Evolutionary conservation across 2,797 vertebrate genomes (phyloP).

Genomic region (Epinephelus coioides): DNA sequence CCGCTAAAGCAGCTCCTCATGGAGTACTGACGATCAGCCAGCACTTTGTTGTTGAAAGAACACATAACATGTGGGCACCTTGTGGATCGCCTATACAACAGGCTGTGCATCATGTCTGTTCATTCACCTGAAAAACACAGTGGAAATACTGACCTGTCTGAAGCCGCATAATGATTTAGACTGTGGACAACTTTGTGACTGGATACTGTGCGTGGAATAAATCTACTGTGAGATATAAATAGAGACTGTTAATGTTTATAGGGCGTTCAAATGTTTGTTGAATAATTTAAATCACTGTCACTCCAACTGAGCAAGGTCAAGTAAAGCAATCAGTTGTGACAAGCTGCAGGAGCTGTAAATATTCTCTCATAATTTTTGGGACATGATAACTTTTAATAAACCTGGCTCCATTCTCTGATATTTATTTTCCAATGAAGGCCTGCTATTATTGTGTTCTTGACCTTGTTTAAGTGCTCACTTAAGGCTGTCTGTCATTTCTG

Average conservation of each 20-base stretch:
- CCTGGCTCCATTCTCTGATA: not conserved
- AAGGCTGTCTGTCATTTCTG: not conserved
- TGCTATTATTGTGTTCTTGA: not conserved
- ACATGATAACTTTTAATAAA: slow-evolving; percentile 21
- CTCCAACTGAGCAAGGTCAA: slow-evolving; percentile 19
- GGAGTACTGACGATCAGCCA: slow-evolving; percentile 70
- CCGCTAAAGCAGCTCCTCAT: slow-evolving; percentile 63
- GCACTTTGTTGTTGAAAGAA: slow-evolving; percentile 67
- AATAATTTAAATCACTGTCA: not conserved
- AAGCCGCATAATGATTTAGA: slow-evolving; percentile 37
- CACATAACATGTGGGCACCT: slow-evolving; percentile 47
- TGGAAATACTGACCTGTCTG: slow-evolving; percentile 36
- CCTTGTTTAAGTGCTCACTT: slow-evolving; percentile 28
- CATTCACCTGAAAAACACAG: slow-evolving; percentile 46
- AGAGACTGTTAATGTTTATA: not conserved
- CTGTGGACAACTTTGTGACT: slow-evolving; percentile 2
- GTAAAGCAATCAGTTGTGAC: slow-evolving; percentile 9
- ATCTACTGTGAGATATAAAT: not conserved
- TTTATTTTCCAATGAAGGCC: slow-evolving; percentile 3
- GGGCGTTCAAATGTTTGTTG: slow-evolving; percentile 3
- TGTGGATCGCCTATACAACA: slow-evolving; percentile 50
- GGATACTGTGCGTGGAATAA: slow-evolving; percentile 1
- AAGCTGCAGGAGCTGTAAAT: not conserved
- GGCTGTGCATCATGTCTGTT: slow-evolving; percentile 38
- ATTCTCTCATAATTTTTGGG: not conserved